phyloP scores from a whole-genome alignment of 1,140 invertebrate species.

The Meteorus sp. region DNA sequence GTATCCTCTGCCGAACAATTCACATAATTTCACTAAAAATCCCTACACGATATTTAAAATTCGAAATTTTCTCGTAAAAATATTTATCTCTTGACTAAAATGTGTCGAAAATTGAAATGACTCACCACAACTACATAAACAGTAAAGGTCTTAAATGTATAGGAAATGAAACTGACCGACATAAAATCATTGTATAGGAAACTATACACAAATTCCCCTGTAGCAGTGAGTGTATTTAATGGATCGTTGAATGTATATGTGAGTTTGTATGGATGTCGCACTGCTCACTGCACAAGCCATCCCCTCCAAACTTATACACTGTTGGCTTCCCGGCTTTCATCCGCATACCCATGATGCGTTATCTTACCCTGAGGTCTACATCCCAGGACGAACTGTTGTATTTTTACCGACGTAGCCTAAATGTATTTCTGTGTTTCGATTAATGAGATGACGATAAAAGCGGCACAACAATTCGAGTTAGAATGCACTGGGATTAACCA shows the following conservation, averaged over 20 bases:
- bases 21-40: conserved; percentile 9
- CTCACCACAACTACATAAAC: too few species aligned
- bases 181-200: background rate
- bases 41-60: too few species aligned
- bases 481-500: too few species aligned
- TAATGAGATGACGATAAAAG: conserved; percentile 26
- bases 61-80: too few species aligned
- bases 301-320: background rate
- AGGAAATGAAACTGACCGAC: conserved; percentile 18
- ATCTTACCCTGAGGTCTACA: conserved; percentile 22
- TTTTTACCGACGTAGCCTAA: conserved; percentile 26
- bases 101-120: too few species aligned
- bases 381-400: conserved; percentile 20
- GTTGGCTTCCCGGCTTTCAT: conserved; percentile 17
- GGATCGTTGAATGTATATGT: conserved; percentile 1
- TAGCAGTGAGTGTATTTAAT: conserved; percentile 17
- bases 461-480: conserved; percentile 7
- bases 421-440: conserved; percentile 28
- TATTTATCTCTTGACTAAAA: too few species aligned
- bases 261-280: too few species aligned
- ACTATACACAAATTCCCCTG: conserved; percentile 7
- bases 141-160: background rate
- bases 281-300: background rate
- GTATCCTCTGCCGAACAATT: background rate
- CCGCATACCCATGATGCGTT: conserved; percentile 18